Base-by-base conservation (phyloP, 2,797 vertebrate species). In the Manis pentadactyla region DNA sequence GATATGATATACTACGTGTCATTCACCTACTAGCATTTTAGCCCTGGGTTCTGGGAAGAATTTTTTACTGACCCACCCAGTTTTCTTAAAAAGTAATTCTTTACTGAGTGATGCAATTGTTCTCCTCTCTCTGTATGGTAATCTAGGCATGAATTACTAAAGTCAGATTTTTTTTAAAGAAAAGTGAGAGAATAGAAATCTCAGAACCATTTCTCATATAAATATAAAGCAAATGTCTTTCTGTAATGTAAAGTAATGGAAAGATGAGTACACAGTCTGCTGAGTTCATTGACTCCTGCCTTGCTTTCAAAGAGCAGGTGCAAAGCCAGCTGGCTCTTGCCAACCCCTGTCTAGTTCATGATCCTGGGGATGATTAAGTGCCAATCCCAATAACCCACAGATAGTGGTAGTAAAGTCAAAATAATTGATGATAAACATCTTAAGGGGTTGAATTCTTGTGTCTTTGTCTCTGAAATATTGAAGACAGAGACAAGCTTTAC, bases 351-450 rank as follows among this genome's bases (percentile, higher is more conserved):
- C 93, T 79, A 95, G 74, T 91, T 85, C 57, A 92, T 10, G 87
- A 94, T 93, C 90, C 14, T 1, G 1, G 55, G 78, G 55, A 93
- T 97, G 97, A 98, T 97, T 90, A 94, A 97, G 94, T 93, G 68
- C 71, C 87, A 55, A 69, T 73, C 94, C 95, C 96, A 94, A 90
- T 95, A 96, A 96, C 79, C 49, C 77, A 89, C 89, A 95, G 86
- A 97, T 66, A 96, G 77, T 51, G 57, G 37, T 93, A 83, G 78
- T 92, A 87, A 95, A 97, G 94, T 95, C 83, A 96, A 95, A 97
- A 53, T 64, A 96, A 96, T 95, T 91, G 84, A 96, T 91, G 82
- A 89, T 88, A 96, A 96, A 94, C 77, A 95, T 95, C 93, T 94
- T 64, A 93, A 94, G 93, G 71, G 77, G 53, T 63, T 96, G 59